Evolutionary conservation across 1,140 invertebrate species (phyloP), one percentile per base, ranked within the genome.

Genomic region (Brachionus koreanus): DNA sequence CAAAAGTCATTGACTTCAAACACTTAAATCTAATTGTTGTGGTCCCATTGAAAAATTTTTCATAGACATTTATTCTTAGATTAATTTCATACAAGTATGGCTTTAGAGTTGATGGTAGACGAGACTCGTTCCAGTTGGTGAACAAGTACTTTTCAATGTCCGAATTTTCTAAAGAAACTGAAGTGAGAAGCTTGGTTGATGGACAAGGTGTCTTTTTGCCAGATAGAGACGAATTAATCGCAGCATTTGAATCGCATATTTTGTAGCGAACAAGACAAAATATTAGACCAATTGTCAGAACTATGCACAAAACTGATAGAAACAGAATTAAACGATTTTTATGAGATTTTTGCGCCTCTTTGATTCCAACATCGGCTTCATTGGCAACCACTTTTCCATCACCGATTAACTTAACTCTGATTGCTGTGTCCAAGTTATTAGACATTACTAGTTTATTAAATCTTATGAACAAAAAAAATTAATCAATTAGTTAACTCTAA

Each of bases 1-100:
- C 13, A 57, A 63, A 57, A 61, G n/a, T 25, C 29, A 65, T 61
- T 12, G 76, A 16, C 9, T 37, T 57, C 29, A n/a, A 42, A 61
- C 76, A 79, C 5, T 57, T 42, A 25, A 79, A 79, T 42, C 42
- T 79, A 23, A 79, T 79, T 79, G 76, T 42, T 19, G 35, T 42
- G 10, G n/a, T 79, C 12, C 76, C 76, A 25, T 61, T 43, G 29
- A 79, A 79, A 25, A 39, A 33, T 39, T 9, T 37, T 9, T 65
- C 35, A 61, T 79, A 23, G 23, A 79, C 76, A 65, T 79, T 43
- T 1, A 79, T 79, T n/a, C 61, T 13, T 5, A 79, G 13, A 25
- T 57, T 65, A 1, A 79, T 61, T 12, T 79, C 76, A 13, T 79
- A 79, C 9, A 42, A 39, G 29, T 37, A 79, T 12, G 76, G 76